Conservation (phyloP, 2,113 vertebrate genomes). For the Peucedramus taeniatus region DNA sequence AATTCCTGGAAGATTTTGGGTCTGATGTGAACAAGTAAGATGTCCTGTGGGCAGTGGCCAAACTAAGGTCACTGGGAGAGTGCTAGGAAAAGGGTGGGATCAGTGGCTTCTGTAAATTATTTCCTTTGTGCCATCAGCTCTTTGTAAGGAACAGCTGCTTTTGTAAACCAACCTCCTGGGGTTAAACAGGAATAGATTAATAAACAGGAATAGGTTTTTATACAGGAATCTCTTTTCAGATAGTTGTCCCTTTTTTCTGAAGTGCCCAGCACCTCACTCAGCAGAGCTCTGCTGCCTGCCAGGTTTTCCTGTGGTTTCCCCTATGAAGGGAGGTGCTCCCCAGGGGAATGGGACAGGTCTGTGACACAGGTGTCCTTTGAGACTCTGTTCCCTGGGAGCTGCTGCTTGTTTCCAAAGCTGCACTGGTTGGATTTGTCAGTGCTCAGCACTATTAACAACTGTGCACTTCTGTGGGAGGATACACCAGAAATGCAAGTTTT, state of each 20-base stretch:
- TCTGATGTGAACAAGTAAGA: slow-evolving; percentile 92
- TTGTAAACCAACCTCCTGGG: not conserved
- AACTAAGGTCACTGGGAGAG: not conserved
- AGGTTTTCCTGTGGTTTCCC: not conserved
- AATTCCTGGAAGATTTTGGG: slow-evolving; percentile 98
- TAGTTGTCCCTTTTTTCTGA: not conserved
- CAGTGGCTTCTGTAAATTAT: accelerated
- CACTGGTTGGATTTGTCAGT: accelerated
- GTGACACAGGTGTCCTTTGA: not conserved
- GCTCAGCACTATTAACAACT: accelerated
- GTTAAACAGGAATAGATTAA: not conserved
- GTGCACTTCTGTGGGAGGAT: accelerated
- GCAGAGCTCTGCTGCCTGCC: not conserved
- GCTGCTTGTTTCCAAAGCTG: not conserved
- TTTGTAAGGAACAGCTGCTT: not conserved
- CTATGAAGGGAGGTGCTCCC: not conserved
- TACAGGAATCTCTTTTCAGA: not conserved
- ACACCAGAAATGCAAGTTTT: not conserved
- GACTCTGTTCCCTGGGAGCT: not conserved
- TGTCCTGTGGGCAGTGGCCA: not conserved
- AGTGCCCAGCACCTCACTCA: accelerated
- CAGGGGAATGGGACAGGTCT: accelerated
- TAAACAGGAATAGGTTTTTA: not conserved
- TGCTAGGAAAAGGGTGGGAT: not conserved
- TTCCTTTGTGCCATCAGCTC: not conserved